Conservation (phyloP, 2,797 vertebrate species). For the Ciconia nigra region DNA sequence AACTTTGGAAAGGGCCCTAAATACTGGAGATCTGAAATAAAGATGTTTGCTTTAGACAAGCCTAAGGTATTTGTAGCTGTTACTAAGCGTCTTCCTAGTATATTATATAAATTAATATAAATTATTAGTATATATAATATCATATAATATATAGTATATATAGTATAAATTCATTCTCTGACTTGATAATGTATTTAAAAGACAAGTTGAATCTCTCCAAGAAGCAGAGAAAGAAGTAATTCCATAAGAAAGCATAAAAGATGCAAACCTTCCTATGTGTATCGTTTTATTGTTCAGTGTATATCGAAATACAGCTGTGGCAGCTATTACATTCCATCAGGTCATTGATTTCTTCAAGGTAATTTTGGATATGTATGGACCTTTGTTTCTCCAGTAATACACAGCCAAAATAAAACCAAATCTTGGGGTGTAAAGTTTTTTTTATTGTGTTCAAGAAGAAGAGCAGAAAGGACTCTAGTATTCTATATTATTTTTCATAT, state of each 20-base stretch:
- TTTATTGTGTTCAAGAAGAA: neutral
- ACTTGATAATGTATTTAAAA: neutral
- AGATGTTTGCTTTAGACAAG: neutral
- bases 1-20: neutral
- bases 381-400: constrained; percentile 14
- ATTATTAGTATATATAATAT: no score
- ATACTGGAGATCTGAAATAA: neutral
- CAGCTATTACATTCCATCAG: constrained; percentile 24
- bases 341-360: constrained; percentile 22
- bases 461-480: neutral
- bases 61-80: neutral
- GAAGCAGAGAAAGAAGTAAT: neutral
- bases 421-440: neutral
- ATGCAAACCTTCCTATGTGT: neutral
- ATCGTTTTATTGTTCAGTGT: constrained; percentile 9
- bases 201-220: neutral
- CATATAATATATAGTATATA: no score
- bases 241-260: neutral
- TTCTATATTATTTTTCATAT: neutral
- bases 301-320: neutral
- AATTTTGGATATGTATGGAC: constrained; percentile 24
- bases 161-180: neutral
- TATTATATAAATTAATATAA: no score
- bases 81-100: neutral
- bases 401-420: neutral